Evolutionary conservation across 2,113 vertebrate species (phyloP), one percentile per base, ranked within the genome.

Genomic region (Alouatta palliata): DNA sequence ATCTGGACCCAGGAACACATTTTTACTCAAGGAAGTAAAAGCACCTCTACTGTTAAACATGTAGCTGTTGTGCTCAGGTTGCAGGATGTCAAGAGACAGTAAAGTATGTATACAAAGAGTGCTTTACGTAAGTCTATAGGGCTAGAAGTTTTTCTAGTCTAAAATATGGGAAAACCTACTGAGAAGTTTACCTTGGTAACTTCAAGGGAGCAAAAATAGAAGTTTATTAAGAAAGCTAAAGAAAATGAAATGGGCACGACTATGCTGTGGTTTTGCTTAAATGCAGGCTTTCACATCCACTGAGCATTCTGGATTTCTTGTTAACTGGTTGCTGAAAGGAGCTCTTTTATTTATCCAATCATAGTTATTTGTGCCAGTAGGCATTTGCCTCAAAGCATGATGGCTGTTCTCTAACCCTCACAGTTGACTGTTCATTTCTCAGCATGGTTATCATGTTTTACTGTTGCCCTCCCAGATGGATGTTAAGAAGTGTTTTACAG

Each of bases 271-370:
- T 96, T 98, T 96, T 56, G 20, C 96, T 96, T 96, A 96, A 97
- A 97, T 92, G 95, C 81, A 95, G 96, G 83, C 94, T 96, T 98
- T 97, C 93, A 97, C 49, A 95, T 97, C 96, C 88, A 86, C 98
- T 87, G 91, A 97, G 97, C 98, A 80, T 96, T 94, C 96, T 76
- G 94, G 70, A 96, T 96, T 97, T 97, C 77, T 93, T 98, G 87
- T 95, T 98, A 92, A 89, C 25, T 75, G 91, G 82, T 98, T 97
- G 92, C 81, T 98, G 77, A 98, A 98, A 98, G 91, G 96, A 97
- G 90, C 97, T 98, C 98, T 99, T 98, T 98, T 98, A 97, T 97
- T 98, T 99, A 98, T 49, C 54, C 95, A 95, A 83, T 97, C 97
- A 96, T 96, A 77, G 52, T 96, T 97, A 16, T 52, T 97, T 90